A percentile compares a stretch with the other conserved stretches of the same genome.
Evolutionary conservation across 2,888 invertebrate genomes (phyloP).

Genomic region (Diplolepis rosae): DNA sequence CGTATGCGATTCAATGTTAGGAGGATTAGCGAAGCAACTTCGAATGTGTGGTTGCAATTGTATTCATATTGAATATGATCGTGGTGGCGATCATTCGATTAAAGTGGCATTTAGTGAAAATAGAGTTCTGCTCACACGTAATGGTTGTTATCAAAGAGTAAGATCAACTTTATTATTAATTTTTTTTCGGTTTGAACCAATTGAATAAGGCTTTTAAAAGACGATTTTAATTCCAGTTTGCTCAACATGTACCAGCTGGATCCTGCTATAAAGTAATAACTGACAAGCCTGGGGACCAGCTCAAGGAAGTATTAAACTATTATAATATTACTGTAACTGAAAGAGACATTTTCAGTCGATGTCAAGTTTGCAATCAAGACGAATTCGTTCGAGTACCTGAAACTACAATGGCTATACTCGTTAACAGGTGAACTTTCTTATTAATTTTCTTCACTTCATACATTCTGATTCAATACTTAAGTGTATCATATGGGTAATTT

Average conservation of each 20-base stretch:
- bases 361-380: slow-evolving; percentile 77
- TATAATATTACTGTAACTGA: slow-evolving; percentile 80
- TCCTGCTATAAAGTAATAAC: slow-evolving; percentile 78
- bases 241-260: slow-evolving; percentile 75
- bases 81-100: slow-evolving; percentile 76
- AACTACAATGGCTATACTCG: slow-evolving; percentile 70
- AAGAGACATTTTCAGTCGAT: slow-evolving; percentile 82
- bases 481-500: too few species aligned
- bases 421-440: slow-evolving; percentile 49
- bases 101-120: slow-evolving; percentile 75
- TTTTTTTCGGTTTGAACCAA: neutral
- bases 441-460: too few species aligned
- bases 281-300: slow-evolving; percentile 78
- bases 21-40: slow-evolving; percentile 78
- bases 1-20: slow-evolving; percentile 79
- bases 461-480: too few species aligned
- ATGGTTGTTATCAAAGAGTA: slow-evolving; percentile 73
- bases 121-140: slow-evolving; percentile 77
- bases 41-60: slow-evolving; percentile 80
- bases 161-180: slow-evolving; percentile 30
- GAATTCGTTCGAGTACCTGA: slow-evolving; percentile 73
- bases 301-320: slow-evolving; percentile 79
- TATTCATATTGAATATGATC: slow-evolving; percentile 74
- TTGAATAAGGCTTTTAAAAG: neutral
- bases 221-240: slow-evolving; percentile 56